A percentile compares a stretch with the other conserved stretches of the same genome.
Conservation (phyloP, 2,888 invertebrate genomes). For the Serrognathus titanus region DNA sequence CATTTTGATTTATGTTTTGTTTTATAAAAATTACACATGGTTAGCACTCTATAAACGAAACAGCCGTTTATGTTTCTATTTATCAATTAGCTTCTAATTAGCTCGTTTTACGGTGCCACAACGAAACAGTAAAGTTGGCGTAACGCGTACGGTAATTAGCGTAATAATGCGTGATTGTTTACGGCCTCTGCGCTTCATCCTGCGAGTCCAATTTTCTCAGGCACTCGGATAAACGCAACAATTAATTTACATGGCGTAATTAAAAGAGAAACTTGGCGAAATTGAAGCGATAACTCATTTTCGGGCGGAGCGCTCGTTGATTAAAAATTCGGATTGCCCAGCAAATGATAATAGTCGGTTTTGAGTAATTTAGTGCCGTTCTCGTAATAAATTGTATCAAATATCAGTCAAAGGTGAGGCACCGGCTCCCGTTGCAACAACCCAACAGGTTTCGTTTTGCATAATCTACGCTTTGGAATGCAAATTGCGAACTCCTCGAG, state of each 20-base stretch:
- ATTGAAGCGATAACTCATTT: conserved; percentile 11
- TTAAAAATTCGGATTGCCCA: background rate
- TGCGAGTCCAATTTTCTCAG: no score
- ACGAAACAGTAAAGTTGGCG: no score
- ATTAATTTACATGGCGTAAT: conserved; percentile 1
- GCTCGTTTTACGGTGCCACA: no score
- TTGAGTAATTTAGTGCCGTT: conserved; percentile 10
- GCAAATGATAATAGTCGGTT: background rate
- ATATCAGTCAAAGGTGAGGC: conserved; percentile 25
- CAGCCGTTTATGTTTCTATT: no score
- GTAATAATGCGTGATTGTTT: no score
- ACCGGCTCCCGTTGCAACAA: conserved; percentile 16
- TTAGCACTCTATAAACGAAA: no score
- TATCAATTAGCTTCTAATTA: no score
- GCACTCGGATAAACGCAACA: background rate
- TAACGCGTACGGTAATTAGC: no score
- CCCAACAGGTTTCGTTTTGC: conserved; percentile 16
- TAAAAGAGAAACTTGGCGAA: conserved; percentile 9
- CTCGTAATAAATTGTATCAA: conserved; percentile 26
- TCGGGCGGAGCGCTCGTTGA: background rate
- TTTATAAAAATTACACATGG: no score
- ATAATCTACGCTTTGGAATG: conserved; percentile 13
- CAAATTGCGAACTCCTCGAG: conserved; percentile 14
- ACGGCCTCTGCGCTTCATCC: no score
- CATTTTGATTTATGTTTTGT: no score